phyloP scores from a whole-genome alignment of 2,113 vertebrate species.

The Illadopsis cleaveri region DNA sequence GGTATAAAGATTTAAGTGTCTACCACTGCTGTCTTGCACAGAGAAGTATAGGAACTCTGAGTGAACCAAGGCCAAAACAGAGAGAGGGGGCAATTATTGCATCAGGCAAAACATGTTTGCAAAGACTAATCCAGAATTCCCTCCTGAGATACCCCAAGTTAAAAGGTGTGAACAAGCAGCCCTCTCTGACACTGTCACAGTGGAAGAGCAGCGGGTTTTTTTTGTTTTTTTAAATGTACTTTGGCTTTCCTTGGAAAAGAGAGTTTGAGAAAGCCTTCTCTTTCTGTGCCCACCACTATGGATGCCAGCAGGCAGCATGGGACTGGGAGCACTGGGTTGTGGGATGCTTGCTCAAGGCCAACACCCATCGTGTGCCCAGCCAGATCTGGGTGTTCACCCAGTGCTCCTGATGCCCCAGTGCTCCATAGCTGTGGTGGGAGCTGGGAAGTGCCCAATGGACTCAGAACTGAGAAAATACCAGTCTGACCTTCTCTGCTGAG shows the following conservation, averaged over 20 bases:
- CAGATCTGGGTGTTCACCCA: neutral
- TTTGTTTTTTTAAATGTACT: neutral
- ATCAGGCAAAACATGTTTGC: neutral
- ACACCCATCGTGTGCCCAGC: neutral
- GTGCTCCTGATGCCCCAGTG: neutral
- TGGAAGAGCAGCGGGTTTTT: neutral
- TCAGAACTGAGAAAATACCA: neutral
- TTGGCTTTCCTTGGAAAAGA: neutral
- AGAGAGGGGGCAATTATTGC: neutral
- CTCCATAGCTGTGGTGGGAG: neutral
- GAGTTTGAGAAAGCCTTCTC: neutral
- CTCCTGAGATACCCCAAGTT: neutral
- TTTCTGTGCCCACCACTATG: neutral
- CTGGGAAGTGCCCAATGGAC: neutral
- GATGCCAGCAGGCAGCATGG: neutral
- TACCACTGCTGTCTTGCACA: neutral
- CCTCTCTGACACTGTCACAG: neutral
- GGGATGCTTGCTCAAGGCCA: neutral
- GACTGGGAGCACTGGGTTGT: fast-evolving
- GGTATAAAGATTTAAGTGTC: neutral
- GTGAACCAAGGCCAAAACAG: neutral
- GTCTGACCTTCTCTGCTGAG: neutral
- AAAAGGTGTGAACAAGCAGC: neutral
- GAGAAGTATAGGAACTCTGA: neutral
- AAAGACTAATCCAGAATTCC: neutral